phyloP scores from a whole-genome alignment of 2,888 invertebrate genomes.

The Selenia dentaria region DNA sequence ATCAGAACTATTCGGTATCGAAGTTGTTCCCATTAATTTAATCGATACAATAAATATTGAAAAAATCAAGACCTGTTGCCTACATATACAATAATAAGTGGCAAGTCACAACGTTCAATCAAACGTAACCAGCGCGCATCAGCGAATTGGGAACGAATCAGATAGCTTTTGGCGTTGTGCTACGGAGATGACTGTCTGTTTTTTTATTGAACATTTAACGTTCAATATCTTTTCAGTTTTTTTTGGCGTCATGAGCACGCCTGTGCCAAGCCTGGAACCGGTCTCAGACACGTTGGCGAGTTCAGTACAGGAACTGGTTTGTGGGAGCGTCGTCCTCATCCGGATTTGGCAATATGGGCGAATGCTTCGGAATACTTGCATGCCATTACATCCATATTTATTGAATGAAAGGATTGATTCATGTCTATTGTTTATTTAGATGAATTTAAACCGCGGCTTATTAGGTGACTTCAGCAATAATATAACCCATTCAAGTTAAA shows the following conservation, averaged over 20 bases:
- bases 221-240: conserved; percentile 37
- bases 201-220: conserved; percentile 35
- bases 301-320: conserved; percentile 63
- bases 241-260: conserved; percentile 45
- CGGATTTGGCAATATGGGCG: conserved; percentile 58
- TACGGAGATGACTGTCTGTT: conserved; percentile 3
- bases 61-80: background rate
- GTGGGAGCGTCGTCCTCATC: conserved; percentile 48
- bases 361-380: conserved; percentile 41
- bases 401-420: background rate
- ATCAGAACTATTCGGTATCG: no score
- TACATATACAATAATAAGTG: conserved; percentile 9
- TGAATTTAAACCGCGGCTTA: no score
- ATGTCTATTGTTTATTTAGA: background rate
- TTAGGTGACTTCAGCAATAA: no score
- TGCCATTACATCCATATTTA: background rate
- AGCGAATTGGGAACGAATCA: conserved; percentile 32
- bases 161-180: conserved; percentile 22
- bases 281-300: conserved; percentile 53
- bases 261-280: conserved; percentile 52
- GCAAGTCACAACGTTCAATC: conserved; percentile 14
- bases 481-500: no score
- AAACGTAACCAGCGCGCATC: conserved; percentile 16
- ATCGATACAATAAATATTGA: no score
- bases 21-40: no score